phyloP scores from a whole-genome alignment of 2,888 invertebrate genomes.

The Meganola albula region DNA sequence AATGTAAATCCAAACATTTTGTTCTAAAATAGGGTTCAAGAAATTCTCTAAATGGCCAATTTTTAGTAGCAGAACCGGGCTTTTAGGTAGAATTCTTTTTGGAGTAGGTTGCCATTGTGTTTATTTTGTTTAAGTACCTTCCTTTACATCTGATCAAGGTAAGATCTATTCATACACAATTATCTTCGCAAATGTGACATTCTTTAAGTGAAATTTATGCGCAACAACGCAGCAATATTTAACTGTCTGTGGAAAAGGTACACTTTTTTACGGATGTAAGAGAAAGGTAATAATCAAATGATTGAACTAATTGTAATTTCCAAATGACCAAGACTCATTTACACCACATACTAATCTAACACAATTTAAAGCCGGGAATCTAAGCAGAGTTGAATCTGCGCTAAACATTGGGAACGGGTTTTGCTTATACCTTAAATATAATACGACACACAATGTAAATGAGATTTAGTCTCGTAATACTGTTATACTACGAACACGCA shows the following conservation, averaged over 20 bases:
- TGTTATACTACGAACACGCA: constrained; percentile 16
- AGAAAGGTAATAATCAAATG: constrained; percentile 8
- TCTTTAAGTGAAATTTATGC: constrained; percentile 17
- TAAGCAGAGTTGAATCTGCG: constrained; percentile 2
- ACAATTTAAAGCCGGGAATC: constrained; percentile 23
- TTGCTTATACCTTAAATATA: constrained; percentile 26
- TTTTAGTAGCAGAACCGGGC: too few relatives aligned
- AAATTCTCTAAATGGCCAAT: too few relatives aligned
- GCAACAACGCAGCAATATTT: constrained; percentile 19
- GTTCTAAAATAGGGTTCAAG: too few relatives aligned
- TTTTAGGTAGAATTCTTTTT: too few relatives aligned
- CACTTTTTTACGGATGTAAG: constrained; percentile 16
- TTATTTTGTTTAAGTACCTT: too few relatives aligned
- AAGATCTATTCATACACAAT: constrained; percentile 8
- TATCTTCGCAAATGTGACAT: constrained; percentile 11
- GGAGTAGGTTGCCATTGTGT: too few relatives aligned
- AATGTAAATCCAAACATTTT: too few relatives aligned
- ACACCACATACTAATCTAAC: constrained; percentile 31
- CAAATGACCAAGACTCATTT: constrained; percentile 32
- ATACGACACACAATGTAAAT: constrained; percentile 32
- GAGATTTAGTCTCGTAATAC: constrained; percentile 32
- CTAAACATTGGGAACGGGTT: constrained; percentile 21
- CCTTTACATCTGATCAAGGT: constrained; percentile 8
- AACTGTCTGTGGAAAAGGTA: constrained; percentile 19
- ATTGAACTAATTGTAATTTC: constrained; percentile 7